Conservation (phyloP, 1,140 invertebrate genomes). For the Bombus waltoni region DNA sequence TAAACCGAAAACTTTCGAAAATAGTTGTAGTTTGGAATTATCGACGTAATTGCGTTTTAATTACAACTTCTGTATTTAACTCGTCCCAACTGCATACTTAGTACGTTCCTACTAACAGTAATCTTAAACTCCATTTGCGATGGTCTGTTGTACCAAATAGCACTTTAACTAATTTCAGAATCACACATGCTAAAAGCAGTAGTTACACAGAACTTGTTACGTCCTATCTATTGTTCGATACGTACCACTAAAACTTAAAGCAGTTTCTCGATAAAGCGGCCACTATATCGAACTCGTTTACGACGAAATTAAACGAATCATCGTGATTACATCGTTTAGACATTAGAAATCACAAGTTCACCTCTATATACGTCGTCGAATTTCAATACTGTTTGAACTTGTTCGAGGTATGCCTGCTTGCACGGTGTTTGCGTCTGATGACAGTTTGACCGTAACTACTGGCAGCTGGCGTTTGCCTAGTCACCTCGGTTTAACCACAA, state of each 20-base stretch:
- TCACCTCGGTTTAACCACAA: conserved; percentile 47
- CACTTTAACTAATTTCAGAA: neutral
- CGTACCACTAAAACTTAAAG: neutral
- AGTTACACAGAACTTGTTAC: neutral
- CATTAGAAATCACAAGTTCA: neutral
- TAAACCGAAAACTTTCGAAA: neutral
- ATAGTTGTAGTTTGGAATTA: neutral
- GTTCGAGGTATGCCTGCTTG: neutral
- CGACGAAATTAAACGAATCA: neutral
- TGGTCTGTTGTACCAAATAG: neutral
- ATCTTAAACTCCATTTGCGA: neutral
- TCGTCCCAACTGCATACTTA: no score
- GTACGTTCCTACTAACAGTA: neutral
- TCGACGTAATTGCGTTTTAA: neutral
- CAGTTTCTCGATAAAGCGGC: neutral
- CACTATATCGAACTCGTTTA: neutral
- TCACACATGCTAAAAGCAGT: neutral
- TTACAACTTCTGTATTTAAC: neutral
- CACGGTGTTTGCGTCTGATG: neutral
- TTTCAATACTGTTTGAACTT: conserved; percentile 19
- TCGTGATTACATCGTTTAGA: neutral
- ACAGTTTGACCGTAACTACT: conserved; percentile 50
- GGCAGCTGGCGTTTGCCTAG: conserved; percentile 28
- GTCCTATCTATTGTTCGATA: neutral
- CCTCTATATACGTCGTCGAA: neutral